Evolutionary conservation across 2,797 vertebrate genomes (phyloP), one percentile per base, ranked within the genome.

Genomic region (Gymnoscopelus microlampas): DNA sequence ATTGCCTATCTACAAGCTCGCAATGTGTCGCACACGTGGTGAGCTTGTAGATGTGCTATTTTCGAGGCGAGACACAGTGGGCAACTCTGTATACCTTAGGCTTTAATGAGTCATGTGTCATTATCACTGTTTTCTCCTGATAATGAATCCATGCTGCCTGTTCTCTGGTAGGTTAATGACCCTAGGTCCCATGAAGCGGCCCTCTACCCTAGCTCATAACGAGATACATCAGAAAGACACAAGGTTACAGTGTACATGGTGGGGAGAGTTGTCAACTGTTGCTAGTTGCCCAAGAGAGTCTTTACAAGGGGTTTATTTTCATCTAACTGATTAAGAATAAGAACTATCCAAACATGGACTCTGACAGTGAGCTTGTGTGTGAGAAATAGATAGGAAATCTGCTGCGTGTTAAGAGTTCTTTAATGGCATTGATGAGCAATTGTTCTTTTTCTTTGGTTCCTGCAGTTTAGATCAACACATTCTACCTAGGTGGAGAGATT

Each of bases 321-420:
- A 39, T 7, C 35, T 32, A 32, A 32, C 29, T 6, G 35, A 39
- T 39, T 39, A 39, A 39, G 35, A 39, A 39, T 39, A 39, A 44
- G 39, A 44, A 8, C 39, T 44, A 44, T 39, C 68, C 29, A 57
- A 10, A 26, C 19, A 62, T 44, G n/a, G 29, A 75, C 59, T 60
- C 35, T 4, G 29, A 55, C 55, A 50, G 19, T 66, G 26, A 66
- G 4, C 15, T 23, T 74, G 51, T 60, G 15, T 48, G 19, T 61
- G 47, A 70, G 49, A 76, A 1, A 23, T 14, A 63, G 66, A 19
- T 14, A 26, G 10, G 55, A 71, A 71, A 51, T 3, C 13, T 53
- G 62, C 58, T 58, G 10, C 61, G 23, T 68, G n/a, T 79, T 59
- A 71, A 14, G 49, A 71, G 66, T 65, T 74, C 60, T 80, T 77